Conservation (phyloP, 2,113 vertebrate species). For the Hippocampus guttulatus region DNA sequence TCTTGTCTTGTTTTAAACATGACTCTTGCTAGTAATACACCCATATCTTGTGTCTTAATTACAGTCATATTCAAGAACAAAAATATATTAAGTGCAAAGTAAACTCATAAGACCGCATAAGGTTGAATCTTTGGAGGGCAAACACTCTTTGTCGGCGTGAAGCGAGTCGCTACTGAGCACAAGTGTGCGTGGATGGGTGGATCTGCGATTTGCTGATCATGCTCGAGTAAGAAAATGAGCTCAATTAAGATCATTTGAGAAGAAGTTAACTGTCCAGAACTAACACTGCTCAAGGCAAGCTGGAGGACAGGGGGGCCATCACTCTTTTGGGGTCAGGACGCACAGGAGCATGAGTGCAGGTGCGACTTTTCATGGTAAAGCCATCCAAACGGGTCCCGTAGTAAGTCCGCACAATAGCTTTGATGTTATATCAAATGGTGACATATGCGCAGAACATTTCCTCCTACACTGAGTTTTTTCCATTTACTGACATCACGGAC, state of each 20-base stretch:
- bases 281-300: conserved; percentile 78
- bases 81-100: conserved; percentile 15
- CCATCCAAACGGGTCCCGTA: not conserved
- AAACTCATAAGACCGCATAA: conserved; percentile 39
- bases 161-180: conserved; percentile 63
- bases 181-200: conserved; percentile 45
- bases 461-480: too few relatives aligned
- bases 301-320: conserved; percentile 65
- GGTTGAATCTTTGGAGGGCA: conserved; percentile 66
- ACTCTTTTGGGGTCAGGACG: conserved; percentile 40
- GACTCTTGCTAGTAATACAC: not conserved
- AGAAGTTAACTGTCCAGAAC: conserved; percentile 81
- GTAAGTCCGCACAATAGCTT: not conserved
- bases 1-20: not conserved
- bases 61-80: conserved; percentile 11
- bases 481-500: too few relatives aligned
- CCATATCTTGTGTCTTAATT: not conserved
- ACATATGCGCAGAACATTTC: not conserved
- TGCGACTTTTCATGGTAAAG: not conserved
- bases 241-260: conserved; percentile 77
- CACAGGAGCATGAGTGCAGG: not conserved
- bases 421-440: not conserved
- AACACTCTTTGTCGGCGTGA: conserved; percentile 54
- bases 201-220: conserved; percentile 75
- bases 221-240: conserved; percentile 76